Conservation (phyloP, 2,113 vertebrate genomes). For the Chinchilla lanigera region DNA sequence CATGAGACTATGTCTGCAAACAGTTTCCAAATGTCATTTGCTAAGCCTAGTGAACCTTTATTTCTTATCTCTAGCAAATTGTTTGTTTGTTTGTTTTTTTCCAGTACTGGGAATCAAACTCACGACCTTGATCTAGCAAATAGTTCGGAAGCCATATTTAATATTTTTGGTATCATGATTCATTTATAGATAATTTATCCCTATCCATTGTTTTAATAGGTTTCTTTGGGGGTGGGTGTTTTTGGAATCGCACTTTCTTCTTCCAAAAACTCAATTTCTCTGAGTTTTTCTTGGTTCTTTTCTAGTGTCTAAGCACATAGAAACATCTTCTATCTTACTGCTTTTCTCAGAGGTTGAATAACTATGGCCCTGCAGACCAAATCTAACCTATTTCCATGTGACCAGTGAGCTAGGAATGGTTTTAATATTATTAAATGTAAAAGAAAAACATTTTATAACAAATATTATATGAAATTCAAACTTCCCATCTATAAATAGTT, state of each 20-base stretch:
- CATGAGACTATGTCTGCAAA: background rate
- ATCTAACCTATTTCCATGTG: background rate
- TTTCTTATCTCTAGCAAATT: background rate
- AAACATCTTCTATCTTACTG: background rate
- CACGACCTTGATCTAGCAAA: too few species aligned
- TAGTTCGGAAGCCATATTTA: background rate
- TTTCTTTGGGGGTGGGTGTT: background rate
- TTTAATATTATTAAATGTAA: background rate
- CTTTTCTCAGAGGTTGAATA: background rate
- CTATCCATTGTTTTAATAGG: background rate
- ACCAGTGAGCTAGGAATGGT: background rate
- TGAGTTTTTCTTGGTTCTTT: background rate
- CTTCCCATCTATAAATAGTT: background rate
- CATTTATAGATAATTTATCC: background rate
- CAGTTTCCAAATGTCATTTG: background rate
- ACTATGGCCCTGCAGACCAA: background rate
- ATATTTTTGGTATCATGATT: background rate
- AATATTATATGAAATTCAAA: background rate
- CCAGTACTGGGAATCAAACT: too few species aligned
- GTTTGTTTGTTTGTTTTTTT: too few species aligned
- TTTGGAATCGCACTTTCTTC: background rate
- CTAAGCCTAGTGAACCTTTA: background rate
- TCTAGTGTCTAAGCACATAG: background rate
- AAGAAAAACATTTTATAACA: background rate
- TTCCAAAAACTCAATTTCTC: background rate